Conservation (phyloP, 2,888 invertebrate genomes). For the Spodoptera littoralis region DNA sequence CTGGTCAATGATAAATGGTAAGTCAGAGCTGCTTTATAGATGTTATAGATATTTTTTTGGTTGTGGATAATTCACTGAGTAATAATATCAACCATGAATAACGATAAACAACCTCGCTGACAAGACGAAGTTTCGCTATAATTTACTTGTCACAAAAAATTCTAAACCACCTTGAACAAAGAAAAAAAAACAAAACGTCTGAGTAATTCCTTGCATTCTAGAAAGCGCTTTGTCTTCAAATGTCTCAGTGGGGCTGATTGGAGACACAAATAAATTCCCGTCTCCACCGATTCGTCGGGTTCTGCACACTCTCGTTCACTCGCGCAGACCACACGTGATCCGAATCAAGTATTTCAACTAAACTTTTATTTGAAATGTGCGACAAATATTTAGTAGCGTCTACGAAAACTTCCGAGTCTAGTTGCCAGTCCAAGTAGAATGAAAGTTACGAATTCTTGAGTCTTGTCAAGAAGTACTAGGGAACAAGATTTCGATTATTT, state of each 20-base stretch:
- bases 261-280: constrained; percentile 80
- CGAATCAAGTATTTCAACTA: constrained; percentile 56
- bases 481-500: too few relatives aligned
- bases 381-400: constrained; percentile 51
- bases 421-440: not conserved
- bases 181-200: constrained; percentile 46
- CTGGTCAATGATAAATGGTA: too few relatives aligned
- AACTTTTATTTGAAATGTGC: constrained; percentile 57
- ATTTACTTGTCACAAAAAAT: not conserved
- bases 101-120: too few relatives aligned
- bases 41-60: too few relatives aligned
- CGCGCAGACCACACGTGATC: constrained; percentile 64
- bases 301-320: constrained; percentile 45
- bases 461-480: too few relatives aligned
- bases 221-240: constrained; percentile 76
- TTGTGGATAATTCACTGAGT: too few relatives aligned
- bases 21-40: too few relatives aligned
- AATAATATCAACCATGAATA: too few relatives aligned
- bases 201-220: constrained; percentile 61
- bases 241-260: constrained; percentile 76
- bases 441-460: not conserved
- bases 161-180: constrained; percentile 6
- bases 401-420: constrained; percentile 28
- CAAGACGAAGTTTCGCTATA: too few relatives aligned
- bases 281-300: constrained; percentile 64